phyloP scores from a whole-genome alignment of 2,888 invertebrate species.

The Leptopilina myrica region DNA sequence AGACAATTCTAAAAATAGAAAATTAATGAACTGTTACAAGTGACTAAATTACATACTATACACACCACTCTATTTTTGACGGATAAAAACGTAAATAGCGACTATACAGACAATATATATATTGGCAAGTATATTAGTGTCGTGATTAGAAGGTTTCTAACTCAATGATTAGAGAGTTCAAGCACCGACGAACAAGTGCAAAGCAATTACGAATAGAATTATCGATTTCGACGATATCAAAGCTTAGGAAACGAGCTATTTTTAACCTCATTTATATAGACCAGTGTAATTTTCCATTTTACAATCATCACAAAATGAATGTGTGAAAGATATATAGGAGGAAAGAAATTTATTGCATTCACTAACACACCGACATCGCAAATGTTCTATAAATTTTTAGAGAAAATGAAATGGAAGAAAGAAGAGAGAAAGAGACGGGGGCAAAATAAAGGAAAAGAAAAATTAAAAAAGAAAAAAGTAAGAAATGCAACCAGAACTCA shows the following conservation, averaged over 20 bases:
- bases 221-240: constrained; percentile 7
- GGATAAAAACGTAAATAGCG: neutral
- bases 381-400: constrained; percentile 23
- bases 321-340: neutral
- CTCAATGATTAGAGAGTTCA: constrained; percentile 25
- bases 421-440: too few relatives aligned
- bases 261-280: constrained; percentile 12
- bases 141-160: constrained; percentile 31
- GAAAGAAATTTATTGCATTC: neutral
- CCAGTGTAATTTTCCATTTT: constrained; percentile 13
- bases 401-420: neutral
- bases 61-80: too few relatives aligned
- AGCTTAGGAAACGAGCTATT: neutral
- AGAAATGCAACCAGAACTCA: neutral
- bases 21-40: too few relatives aligned
- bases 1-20: too few relatives aligned
- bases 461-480: too few relatives aligned
- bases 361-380: neutral
- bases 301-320: neutral
- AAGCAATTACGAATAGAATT: constrained; percentile 21
- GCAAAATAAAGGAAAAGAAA: too few relatives aligned
- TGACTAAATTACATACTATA: too few relatives aligned
- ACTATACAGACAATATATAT: neutral
- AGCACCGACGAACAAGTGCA: constrained; percentile 23
- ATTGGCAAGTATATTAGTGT: constrained; percentile 20